Percentiles rank a stretch among this genome's conserved stretches.
Evolutionary conservation across 2,888 invertebrate genomes (phyloP).

Genomic region (Dynastes grantii): DNA sequence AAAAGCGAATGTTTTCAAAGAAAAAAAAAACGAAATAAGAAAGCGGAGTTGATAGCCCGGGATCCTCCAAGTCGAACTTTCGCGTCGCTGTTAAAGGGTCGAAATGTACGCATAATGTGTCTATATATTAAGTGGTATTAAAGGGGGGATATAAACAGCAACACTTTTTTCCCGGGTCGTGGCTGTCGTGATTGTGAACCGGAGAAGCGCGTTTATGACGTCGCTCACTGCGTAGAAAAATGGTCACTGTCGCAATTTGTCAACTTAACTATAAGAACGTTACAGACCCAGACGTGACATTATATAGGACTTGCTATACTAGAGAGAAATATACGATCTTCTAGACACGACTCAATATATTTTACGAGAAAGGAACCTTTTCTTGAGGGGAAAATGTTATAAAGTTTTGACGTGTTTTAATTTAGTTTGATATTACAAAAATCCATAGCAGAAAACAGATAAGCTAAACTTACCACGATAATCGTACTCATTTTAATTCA

Average conservation of each 20-base stretch:
- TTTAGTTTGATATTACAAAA: not conserved
- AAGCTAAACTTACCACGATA: no score
- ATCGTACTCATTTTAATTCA: no score
- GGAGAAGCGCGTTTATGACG: conserved; percentile 17
- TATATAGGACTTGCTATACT: not conserved
- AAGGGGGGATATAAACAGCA: conserved; percentile 6
- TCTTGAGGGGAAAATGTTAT: not conserved
- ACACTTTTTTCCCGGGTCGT: conserved; percentile 12
- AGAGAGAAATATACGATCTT: conserved; percentile 28
- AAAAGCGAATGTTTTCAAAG: not conserved
- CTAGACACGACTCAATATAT: not conserved
- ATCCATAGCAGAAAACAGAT: not conserved
- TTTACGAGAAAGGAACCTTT: not conserved
- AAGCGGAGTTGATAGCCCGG: not conserved
- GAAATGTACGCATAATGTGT: conserved; percentile 14
- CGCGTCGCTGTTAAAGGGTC: not conserved
- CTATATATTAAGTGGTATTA: conserved; percentile 29
- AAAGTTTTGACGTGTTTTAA: conserved; percentile 1
- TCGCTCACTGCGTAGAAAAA: conserved; percentile 23
- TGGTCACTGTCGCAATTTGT: conserved; percentile 38
- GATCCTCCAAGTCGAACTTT: not conserved
- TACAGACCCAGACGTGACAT: conserved; percentile 22
- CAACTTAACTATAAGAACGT: conserved; percentile 38
- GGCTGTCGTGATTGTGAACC: conserved; percentile 24
- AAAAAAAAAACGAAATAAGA: not conserved